These are phyloP conservation scores for Drosophila funebris DNA, from an alignment of 1,140 invertebrate genomes.

Conservation along the genomic window DNA sequence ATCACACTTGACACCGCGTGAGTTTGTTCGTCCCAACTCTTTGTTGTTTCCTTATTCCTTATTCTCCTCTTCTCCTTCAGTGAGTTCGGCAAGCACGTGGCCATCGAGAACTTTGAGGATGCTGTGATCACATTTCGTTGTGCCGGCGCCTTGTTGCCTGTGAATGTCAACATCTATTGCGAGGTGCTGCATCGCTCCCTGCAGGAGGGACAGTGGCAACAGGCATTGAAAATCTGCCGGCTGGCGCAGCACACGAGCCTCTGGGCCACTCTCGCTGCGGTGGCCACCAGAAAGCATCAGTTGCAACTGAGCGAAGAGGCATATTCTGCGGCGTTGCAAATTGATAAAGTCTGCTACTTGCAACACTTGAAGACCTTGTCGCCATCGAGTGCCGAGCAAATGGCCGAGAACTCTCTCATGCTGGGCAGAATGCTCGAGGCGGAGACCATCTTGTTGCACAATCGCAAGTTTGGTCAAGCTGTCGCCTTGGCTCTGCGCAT, in stretches of 20 bases:
- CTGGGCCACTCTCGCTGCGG: conserved; percentile 94
- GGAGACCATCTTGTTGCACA: conserved; percentile 92
- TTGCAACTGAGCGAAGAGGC: conserved; percentile 94
- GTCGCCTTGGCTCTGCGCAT: conserved; percentile 92
- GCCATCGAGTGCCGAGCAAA: conserved; percentile 86
- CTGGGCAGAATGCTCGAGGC: conserved; percentile 91
- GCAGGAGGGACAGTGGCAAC: conserved; percentile 76
- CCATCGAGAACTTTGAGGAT: conserved; percentile 92
- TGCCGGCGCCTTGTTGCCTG: conserved; percentile 68
- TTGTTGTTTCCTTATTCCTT: background rate
- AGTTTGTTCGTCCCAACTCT: conserved; percentile 74
- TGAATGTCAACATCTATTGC: conserved; percentile 75
- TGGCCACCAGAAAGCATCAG: conserved; percentile 91
- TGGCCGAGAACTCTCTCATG: conserved; percentile 92
- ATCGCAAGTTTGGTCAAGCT: conserved; percentile 90
- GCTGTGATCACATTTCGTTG: conserved; percentile 79
- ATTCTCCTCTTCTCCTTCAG: conserved; percentile 21
- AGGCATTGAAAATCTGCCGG: conserved; percentile 75
- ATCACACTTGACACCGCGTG: conserved; percentile 85
- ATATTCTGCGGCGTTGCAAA: conserved; percentile 94
- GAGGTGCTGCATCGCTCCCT: conserved; percentile 76
- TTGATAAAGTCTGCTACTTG: conserved; percentile 95
- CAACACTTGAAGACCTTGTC: conserved; percentile 89
- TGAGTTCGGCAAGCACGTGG: conserved; percentile 88
- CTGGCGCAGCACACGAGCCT: conserved; percentile 88